These are phyloP conservation scores for Neofelis nebulosa DNA, from an alignment of 2,113 vertebrate genomes.

Conservation along the genomic window DNA sequence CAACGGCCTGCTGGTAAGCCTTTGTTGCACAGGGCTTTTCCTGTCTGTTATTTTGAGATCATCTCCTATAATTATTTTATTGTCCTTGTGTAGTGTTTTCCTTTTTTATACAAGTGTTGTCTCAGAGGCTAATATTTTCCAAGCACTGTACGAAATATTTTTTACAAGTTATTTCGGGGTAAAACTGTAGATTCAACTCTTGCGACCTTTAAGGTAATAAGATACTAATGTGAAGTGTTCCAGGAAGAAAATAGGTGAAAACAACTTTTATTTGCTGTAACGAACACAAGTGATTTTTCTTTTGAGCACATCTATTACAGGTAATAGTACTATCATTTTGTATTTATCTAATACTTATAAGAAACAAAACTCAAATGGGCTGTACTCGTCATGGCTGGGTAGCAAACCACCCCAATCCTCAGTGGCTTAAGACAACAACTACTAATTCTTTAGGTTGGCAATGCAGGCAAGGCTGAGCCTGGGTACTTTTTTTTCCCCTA, in stretches of 20 bases:
- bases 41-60: background rate
- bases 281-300: constrained; percentile 56
- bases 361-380: constrained; percentile 19
- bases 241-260: constrained; percentile 47
- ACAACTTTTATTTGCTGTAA: constrained; percentile 45
- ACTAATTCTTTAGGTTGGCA: background rate
- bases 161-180: constrained; percentile 30
- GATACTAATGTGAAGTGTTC: constrained; percentile 56
- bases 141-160: background rate
- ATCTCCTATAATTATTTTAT: constrained; percentile 43
- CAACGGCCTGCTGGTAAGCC: background rate
- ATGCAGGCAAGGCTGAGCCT: background rate
- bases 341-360: constrained; percentile 46
- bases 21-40: background rate
- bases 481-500: background rate
- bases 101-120: background rate
- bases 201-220: constrained; percentile 55
- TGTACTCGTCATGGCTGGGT: background rate
- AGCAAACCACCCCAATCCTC: background rate
- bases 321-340: constrained; percentile 41
- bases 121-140: constrained; percentile 25
- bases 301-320: background rate
- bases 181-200: constrained; percentile 55
- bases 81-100: background rate
- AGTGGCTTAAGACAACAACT: background rate